Evolutionary conservation across 2,797 vertebrate species (phyloP), one percentile per base, ranked within the genome.

Genomic region (Margarornis squamiger): DNA sequence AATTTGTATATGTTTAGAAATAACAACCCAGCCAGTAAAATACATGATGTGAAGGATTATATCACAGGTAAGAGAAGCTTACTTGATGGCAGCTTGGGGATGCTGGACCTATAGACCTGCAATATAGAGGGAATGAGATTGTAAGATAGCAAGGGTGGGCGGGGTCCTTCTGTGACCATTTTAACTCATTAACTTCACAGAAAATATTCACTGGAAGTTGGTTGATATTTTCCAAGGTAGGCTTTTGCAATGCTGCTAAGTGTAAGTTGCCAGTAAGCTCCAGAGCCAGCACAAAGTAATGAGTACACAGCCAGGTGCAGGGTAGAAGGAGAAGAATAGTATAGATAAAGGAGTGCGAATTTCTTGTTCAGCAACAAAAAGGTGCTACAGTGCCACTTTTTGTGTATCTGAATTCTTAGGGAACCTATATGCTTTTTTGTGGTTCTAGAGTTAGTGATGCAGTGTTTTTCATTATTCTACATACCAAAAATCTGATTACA

Each of bases 1-100:
- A 99, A 99, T 96, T 96, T 99, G 46, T 99, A 99, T 94, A 99
- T 99, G 99, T 99, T 99, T 97, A 98, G 98, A 95, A 99, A 99
- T 96, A 99, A 99, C 95, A 99, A 99, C 88, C 99, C 99, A 26
- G 99, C 99, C 96, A 99, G 99, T 98, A 99, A 99, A 98, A 99
- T 99, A 91, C 99, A 99, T 2, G 98, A 99, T 89, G 98, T 99
- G 66, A 99, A 98, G 97, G 99, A 99, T 86, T 99, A 99, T 85
- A 98, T 99, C 82, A 99, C 98, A 98, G 99, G 99, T 99, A 98
- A 98, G 96, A 86, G 67, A 72, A 70, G 15, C 17, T 65, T 70
- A 70, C 49, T 80, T 86, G 81, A 71, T 48, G 75, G 32, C 43
- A 81, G 18, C 18, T 63, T 39, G 20, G 26, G 19, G 14, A 13